Base-by-base conservation (phyloP, 2,113 vertebrate genomes). In the Todiramphus chloris region DNA sequence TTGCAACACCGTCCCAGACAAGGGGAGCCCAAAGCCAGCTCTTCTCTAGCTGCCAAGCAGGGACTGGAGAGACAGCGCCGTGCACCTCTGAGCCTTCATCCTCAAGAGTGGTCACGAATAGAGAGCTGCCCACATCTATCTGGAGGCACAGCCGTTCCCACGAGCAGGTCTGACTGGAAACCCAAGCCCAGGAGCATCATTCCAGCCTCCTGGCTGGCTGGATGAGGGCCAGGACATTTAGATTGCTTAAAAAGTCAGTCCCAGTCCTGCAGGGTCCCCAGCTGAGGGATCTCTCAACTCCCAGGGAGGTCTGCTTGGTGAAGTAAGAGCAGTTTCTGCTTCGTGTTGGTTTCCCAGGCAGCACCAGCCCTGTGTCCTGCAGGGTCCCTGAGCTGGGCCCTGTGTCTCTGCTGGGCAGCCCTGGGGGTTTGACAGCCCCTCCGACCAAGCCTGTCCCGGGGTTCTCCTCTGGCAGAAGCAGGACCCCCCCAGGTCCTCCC, bases 101-200 rank as follows among this genome's bases (percentile, higher is more conserved):
- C 50, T n/a, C 43, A 0, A 51, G 46, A 48, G 55, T 25, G 33
- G 27, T 24, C 79, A 2, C 46, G 5, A 1, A 7, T 2, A 2
- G 13, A 2, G 58, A 43, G 69, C 79, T 69, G 31, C 75, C 63
- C 43, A 0, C 17, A 0, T 2, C 0, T 2, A 1, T 6, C 56
- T 21, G 69, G 69, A 43, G 79, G 27, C 83, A 2, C 79, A 55
- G 58, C 39, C 2, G 33, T 43, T 43, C 30, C 68, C 31, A 0
- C 0, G 13, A 10, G 53, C 25, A 9, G 62, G 10, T 30, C 84
- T 48, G 60, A 60, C 93, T 84, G 93, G 39, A 63, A 70, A 51
- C 23, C n/a, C 81, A 8, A 17, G 33, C 66, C 9, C 55, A 5
- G 76, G 75, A 33, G 75, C 18, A 0, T 9, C 10, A 5, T 3